Evolutionary conservation across 37 sponge, comb jelly and placozoan species (phyloP).

Genomic region (Cliona cf. orientalis): DNA sequence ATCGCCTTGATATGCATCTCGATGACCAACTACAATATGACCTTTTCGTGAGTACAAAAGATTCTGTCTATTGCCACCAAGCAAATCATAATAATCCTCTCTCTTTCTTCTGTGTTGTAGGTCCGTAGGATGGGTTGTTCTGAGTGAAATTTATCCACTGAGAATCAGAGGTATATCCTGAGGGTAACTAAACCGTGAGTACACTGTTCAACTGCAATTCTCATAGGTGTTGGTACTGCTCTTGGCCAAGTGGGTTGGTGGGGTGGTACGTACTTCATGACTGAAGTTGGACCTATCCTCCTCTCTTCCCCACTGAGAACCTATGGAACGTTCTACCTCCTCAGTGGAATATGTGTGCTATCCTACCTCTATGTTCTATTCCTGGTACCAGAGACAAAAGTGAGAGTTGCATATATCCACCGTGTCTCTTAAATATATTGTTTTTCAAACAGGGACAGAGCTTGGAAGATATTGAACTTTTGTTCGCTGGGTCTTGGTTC

Average conservation of each 20-base stretch:
- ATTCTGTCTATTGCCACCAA: no score
- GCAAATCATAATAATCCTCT: not conserved
- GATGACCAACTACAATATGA: no score
- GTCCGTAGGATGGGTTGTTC: conserved; percentile 62
- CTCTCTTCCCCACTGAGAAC: conserved; percentile 28
- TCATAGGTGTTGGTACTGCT: not conserved
- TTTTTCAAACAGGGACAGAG: not conserved
- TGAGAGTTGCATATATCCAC: not conserved
- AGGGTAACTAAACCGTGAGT: not conserved
- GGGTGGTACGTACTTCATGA: conserved; percentile 13
- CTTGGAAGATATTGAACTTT: no score
- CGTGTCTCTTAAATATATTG: not conserved
- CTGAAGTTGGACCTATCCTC: conserved; percentile 40
- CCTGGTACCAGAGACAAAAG: conserved; percentile 69
- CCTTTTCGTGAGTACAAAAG: no score
- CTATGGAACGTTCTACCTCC: conserved; percentile 57
- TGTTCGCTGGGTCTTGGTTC: no score
- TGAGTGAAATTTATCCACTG: conserved; percentile 73
- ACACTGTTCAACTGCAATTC: not conserved
- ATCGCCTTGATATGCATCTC: no score
- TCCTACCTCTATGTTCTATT: conserved; percentile 49
- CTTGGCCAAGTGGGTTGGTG: conserved; percentile 49
- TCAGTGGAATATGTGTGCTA: conserved; percentile 12
- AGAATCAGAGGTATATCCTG: conserved; percentile 49
- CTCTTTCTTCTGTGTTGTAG: conserved; percentile 2